A percentile compares a stretch with the other conserved stretches of the same genome.
phyloP scores from a whole-genome alignment of 1,140 invertebrate genomes.

The Drosophila auraria region DNA sequence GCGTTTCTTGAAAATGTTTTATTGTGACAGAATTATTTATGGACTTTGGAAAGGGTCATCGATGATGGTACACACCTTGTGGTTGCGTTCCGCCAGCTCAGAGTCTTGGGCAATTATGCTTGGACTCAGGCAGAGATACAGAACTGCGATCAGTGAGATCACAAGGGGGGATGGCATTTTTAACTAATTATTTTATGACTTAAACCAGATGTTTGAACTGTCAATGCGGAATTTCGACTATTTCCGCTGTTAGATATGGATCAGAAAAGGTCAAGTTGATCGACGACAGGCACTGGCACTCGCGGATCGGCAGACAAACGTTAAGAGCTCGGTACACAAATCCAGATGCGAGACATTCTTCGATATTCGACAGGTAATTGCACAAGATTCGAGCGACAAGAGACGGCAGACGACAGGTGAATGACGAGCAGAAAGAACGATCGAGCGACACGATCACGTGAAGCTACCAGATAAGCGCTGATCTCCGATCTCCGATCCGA shows the following conservation, averaged over 20 bases:
- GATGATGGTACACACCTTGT: constrained; percentile 65
- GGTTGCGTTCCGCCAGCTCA: constrained; percentile 58
- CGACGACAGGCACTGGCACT: constrained; percentile 44
- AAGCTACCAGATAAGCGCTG: constrained; percentile 21
- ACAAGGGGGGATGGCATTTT: constrained; percentile 55
- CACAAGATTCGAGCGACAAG: constrained; percentile 41
- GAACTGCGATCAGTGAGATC: constrained; percentile 28
- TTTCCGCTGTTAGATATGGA: constrained; percentile 33
- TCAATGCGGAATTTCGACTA: constrained; percentile 33
- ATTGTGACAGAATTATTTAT: constrained; percentile 56
- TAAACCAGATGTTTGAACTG: constrained; percentile 14
- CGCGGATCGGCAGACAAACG: constrained; percentile 64
- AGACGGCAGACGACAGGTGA: constrained; percentile 32
- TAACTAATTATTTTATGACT: constrained; percentile 18
- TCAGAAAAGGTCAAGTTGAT: constrained; percentile 70
- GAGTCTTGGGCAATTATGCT: constrained; percentile 42
- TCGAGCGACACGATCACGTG: constrained; percentile 38
- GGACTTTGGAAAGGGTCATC: background rate
- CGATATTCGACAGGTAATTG: constrained; percentile 61
- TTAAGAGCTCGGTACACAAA: constrained; percentile 73
- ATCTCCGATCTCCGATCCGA: constrained; percentile 1
- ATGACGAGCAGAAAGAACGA: constrained; percentile 69
- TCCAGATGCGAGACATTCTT: constrained; percentile 66
- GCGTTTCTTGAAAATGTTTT: constrained; percentile 86
- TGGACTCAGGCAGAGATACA: constrained; percentile 48